Base-by-base conservation (phyloP, 2,888 invertebrate species). In the Diogma glabrata region DNA sequence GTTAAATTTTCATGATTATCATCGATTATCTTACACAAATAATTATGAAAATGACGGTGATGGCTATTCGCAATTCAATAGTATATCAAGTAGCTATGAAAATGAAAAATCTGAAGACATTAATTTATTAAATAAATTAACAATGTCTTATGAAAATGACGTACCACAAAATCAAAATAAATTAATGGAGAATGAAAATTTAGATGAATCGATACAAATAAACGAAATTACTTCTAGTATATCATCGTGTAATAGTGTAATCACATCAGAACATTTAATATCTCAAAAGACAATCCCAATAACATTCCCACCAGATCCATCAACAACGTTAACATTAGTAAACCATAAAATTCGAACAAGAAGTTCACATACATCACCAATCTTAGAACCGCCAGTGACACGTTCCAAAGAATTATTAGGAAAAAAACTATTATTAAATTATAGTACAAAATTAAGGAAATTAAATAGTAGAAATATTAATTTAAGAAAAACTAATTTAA, bases 121-220 rank as follows among this genome's bases (percentile, higher is more conserved):
- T n/a, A n/a, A n/a, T n/a, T 23, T 43, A 5, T 20, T 22, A 43
- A 43, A 20, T 14, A 43, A 22, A 22, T 22, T 43, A 43, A n/a
- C 43, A 22, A 3, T 43, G 4, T 7, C 46, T 3, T 46, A 24
- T 16, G 46, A 46, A 9, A 12, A 19, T 7, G 14, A 45, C 24
- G 23, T 24, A 24, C 14, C 8, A 9, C 14, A 14, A 10, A 14
- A 40, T 19, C 14, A 46, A 16, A 46, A 16, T 46, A n/a, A n/a
- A n/a, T n/a, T n/a, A n/a, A n/a, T n/a, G n/a, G 24, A 24, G 24
- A 24, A 24, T 24, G 24, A 24, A 24, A 19, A 30, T 23, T 20
- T 20, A 20, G 74, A 72, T 56, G 67, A 65, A 53, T 64, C 72
- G 28, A 79, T 81, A 40, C 81, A 82, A 66, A 81, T 81, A 56